Evolutionary conservation across 2,888 invertebrate species (phyloP).

Genomic region (Flexamia atlantica): DNA sequence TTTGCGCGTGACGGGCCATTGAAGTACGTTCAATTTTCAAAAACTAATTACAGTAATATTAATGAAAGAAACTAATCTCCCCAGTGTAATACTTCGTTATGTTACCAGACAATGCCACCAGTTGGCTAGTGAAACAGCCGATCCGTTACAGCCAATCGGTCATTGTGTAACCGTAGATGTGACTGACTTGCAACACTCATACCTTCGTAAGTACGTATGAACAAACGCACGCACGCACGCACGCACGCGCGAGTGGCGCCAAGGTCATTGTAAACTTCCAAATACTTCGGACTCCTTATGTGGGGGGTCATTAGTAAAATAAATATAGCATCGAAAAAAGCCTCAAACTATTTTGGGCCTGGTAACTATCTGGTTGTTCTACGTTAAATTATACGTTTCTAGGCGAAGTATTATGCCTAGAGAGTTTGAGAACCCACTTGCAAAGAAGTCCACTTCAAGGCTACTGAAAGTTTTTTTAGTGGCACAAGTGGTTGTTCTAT

Average conservation of each 20-base stretch:
- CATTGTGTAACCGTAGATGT: background rate
- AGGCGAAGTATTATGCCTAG: too few species aligned
- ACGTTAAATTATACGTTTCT: background rate
- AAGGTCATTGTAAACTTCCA: background rate
- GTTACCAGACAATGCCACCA: background rate
- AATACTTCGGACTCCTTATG: background rate
- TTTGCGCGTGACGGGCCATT: too few species aligned
- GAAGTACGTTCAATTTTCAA: too few species aligned
- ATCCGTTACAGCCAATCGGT: slow-evolving; percentile 30
- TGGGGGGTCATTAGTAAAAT: background rate
- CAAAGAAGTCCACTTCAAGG: too few species aligned
- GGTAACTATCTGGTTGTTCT: background rate
- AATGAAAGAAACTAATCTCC: too few species aligned
- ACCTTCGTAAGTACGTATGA: background rate
- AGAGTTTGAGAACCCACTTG: too few species aligned
- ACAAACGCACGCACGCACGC: slow-evolving; percentile 11
- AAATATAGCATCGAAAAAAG: background rate
- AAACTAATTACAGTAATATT: too few species aligned
- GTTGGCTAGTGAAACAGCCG: slow-evolving; percentile 6
- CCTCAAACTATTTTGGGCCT: background rate
- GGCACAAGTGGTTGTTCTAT: too few species aligned
- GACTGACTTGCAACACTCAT: background rate
- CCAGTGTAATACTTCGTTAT: background rate
- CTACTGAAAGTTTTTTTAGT: too few species aligned
- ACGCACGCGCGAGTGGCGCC: background rate